Percentiles rank a stretch among this genome's conserved stretches.
phyloP scores from a whole-genome alignment of 2,113 vertebrate genomes.

The Ia io region DNA sequence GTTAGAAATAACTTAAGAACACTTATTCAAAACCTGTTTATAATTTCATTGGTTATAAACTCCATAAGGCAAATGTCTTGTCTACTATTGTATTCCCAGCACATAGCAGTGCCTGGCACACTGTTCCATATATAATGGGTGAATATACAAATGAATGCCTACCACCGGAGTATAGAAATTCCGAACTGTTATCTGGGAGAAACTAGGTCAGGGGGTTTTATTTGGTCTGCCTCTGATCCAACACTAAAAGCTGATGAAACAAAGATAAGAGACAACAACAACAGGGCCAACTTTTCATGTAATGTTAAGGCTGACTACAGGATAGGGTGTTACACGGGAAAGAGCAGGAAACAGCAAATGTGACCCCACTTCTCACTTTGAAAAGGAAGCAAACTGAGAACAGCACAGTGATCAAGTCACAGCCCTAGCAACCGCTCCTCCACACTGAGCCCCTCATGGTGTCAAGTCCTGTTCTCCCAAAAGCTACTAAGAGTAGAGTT shows the following conservation, averaged over 20 bases:
- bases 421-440: not conserved
- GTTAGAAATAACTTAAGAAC: not conserved
- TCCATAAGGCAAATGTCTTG: not conserved
- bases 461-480: not conserved
- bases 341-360: not conserved
- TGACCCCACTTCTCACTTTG: not conserved
- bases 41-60: not conserved
- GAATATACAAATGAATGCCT: not conserved
- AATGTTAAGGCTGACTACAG: not conserved
- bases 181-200: not conserved
- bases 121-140: not conserved
- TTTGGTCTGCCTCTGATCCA: not conserved
- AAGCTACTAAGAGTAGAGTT: not conserved
- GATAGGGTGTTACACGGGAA: not conserved
- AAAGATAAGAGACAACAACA: not conserved
- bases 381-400: not conserved
- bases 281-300: not conserved
- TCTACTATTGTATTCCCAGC: not conserved
- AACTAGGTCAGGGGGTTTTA: not conserved
- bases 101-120: not conserved
- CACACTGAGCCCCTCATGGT: not conserved
- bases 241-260: not conserved
- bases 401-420: not conserved
- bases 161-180: not conserved
- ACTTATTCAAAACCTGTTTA: not conserved